phyloP scores from a whole-genome alignment of 92 coral and sea anemone genomes.

The Ricordea florida region DNA sequence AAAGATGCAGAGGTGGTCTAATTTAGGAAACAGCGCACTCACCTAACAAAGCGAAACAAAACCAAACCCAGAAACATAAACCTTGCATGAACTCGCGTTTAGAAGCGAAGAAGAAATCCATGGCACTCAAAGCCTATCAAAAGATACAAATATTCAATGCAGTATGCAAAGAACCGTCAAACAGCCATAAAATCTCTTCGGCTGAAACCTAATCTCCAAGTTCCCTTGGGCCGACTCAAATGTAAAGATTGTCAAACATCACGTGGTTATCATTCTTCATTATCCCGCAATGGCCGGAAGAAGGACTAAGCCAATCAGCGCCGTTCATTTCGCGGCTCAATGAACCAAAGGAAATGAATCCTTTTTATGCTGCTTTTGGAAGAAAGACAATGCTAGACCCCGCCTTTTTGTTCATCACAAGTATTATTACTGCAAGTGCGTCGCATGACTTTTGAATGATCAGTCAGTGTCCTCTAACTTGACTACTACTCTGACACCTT shows the following conservation, averaged over 20 bases:
- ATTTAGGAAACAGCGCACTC: constrained; percentile 52
- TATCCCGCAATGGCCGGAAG: constrained; percentile 59
- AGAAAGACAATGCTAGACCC: neutral
- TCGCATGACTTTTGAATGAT: constrained; percentile 12
- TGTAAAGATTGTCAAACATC: constrained; percentile 38
- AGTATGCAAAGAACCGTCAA: neutral
- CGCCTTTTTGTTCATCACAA: neutral
- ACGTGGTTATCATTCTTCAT: constrained; percentile 77
- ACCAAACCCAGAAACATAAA: constrained; percentile 27
- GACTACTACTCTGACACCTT: too few relatives aligned
- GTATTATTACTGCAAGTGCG: neutral
- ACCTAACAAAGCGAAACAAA: constrained; percentile 66
- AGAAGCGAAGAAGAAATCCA: constrained; percentile 34
- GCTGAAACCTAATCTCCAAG: constrained; percentile 3
- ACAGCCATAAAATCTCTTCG: constrained; percentile 2
- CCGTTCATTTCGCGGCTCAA: neutral
- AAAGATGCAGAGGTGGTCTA: constrained; percentile 6
- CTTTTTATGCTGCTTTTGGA: neutral
- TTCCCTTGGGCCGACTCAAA: neutral
- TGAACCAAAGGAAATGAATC: constrained; percentile 13
- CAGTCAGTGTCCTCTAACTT: too few relatives aligned
- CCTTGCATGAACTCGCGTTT: constrained; percentile 7
- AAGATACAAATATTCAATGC: neutral
- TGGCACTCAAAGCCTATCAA: constrained; percentile 10
- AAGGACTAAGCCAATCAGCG: constrained; percentile 55